These are phyloP conservation scores for Drosophila watanabei DNA, from an alignment of 1,140 invertebrate genomes.

Conservation along the genomic window DNA sequence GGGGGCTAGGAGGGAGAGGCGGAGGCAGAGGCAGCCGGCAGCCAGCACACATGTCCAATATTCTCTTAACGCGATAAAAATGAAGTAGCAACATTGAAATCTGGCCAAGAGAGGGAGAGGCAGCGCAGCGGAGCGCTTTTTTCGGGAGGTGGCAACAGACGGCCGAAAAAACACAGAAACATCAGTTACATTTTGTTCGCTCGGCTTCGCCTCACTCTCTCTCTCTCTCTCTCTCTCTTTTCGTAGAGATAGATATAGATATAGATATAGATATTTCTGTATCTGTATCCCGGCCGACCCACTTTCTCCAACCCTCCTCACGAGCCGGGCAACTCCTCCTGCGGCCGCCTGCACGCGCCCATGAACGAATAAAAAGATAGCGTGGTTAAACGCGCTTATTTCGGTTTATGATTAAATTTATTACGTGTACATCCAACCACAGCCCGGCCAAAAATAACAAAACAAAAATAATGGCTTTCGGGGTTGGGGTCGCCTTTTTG, in stretches of 20 bases:
- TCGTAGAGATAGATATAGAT: conserved; percentile 7
- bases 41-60: conserved; percentile 75
- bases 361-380: conserved; percentile 73
- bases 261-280: conserved; percentile 41
- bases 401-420: conserved; percentile 84
- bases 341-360: conserved; percentile 41
- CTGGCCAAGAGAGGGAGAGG: conserved; percentile 49
- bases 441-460: conserved; percentile 46
- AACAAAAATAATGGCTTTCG: conserved; percentile 26
- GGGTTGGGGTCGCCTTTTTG: conserved; percentile 4
- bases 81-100: conserved; percentile 81
- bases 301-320: conserved; percentile 17
- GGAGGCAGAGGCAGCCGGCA: conserved; percentile 1
- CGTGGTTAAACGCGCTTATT: conserved; percentile 83
- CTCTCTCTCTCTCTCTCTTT: neutral
- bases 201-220: conserved; percentile 39
- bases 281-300: conserved; percentile 38
- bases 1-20: neutral
- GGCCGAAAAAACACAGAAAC: conserved; percentile 74
- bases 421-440: conserved; percentile 78
- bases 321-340: conserved; percentile 7
- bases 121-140: neutral
- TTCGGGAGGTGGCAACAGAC: conserved; percentile 46
- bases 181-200: conserved; percentile 79
- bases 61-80: conserved; percentile 84